A percentile compares a stretch with the other conserved stretches of the same genome.
Conservation (phyloP, 2,888 invertebrate genomes). For the Brenthis hecate region DNA sequence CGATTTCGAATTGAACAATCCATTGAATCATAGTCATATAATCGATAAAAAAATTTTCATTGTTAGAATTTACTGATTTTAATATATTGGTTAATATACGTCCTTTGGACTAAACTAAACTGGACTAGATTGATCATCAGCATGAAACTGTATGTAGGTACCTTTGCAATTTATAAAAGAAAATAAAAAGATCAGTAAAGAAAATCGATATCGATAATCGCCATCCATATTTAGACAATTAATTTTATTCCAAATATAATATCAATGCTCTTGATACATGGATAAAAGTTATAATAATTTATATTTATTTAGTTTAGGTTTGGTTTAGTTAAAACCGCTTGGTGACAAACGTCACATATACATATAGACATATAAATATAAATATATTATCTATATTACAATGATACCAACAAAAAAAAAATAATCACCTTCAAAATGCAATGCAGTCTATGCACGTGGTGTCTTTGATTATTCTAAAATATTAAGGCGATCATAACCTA, state of each 20-base stretch:
- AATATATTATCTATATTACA: conserved; percentile 36
- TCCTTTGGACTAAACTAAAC: conserved; percentile 8
- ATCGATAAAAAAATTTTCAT: background rate
- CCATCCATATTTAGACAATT: conserved; percentile 16
- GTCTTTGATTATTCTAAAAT: conserved; percentile 64
- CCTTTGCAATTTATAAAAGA: background rate
- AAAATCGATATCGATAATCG: conserved; percentile 18
- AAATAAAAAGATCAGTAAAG: background rate
- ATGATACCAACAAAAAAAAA: conserved; percentile 48
- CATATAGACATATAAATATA: conserved; percentile 43
- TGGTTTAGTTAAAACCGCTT: conserved; percentile 37
- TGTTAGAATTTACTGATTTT: background rate
- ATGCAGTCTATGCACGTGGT: conserved; percentile 75
- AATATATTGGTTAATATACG: background rate
- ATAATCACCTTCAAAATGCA: conserved; percentile 74
- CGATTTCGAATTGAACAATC: conserved; percentile 1
- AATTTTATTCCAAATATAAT: conserved; percentile 34
- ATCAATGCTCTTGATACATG: conserved; percentile 33
- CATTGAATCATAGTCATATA: background rate
- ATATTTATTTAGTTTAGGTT: conserved; percentile 16
- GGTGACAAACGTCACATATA: conserved; percentile 45
- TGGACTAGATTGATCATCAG: background rate
- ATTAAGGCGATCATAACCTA: conserved; percentile 75
- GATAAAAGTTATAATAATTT: conserved; percentile 30
- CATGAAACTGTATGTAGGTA: background rate